Base-by-base conservation (phyloP, 2,113 vertebrate species). In the Clarias magur region DNA sequence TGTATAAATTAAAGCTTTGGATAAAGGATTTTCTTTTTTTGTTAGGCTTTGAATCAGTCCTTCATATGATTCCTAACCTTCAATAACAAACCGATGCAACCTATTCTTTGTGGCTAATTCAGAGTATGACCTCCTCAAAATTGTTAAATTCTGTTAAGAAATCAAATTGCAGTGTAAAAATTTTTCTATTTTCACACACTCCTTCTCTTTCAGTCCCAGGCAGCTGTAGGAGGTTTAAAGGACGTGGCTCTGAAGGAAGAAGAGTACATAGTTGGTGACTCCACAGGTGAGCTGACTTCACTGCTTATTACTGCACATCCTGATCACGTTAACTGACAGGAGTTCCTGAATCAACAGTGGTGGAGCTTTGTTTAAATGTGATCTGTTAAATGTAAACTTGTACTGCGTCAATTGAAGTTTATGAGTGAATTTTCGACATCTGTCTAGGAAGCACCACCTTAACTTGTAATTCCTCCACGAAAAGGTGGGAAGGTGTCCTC, bases 161-260 rank as follows among this genome's bases (percentile, higher is more conserved):
- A 82, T 68, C 38, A 59, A 76, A 75, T 70, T 42, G 53, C 30
- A 68, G 68, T 78, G 80, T 53, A 82, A 82, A 80, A 80, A 38
- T 79, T 19, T n/a, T 30, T n/a, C 17, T 34, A 85, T 84, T 85
- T 75, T 60, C 16, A 72, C 80, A 30, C 87, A 86, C 81, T 80
- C 38, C 57, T 65, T 1, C 62, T 67, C 70, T 88, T 73, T 92
- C 92, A 99, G 98, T 99, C 98, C 2, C 95, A 97, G 88, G 94
- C 96, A 0, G 95, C 95, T 0, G 93, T 75, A 23, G 95, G 94
- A 62, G 95, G 95, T 88, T 96, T 95, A 54, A 94, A 88, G 0
- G 97, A 99, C 3, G 5, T 97, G 53, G 95, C 96, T 79, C 91
- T 99, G 73, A 98, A 96, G 79, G 93, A 93, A 4, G 96, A 98